phyloP scores from a whole-genome alignment of 35 echinoderm and acorn worm species.

The Lytechinus pictus region DNA sequence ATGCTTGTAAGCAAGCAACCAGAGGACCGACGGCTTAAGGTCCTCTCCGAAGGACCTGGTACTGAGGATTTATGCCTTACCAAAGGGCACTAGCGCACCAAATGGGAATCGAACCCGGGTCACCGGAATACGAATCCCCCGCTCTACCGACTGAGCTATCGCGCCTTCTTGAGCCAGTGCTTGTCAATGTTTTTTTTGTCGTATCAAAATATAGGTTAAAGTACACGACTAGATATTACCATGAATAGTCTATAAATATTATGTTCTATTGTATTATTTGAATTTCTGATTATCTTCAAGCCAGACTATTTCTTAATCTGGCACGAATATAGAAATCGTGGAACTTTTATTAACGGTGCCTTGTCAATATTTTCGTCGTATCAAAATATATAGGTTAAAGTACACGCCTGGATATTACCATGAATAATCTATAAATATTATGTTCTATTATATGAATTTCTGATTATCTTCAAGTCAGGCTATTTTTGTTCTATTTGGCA shows the following conservation, averaged over 20 bases:
- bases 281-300: background rate
- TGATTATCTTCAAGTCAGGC: background rate
- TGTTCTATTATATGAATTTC: background rate
- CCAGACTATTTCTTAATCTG: background rate
- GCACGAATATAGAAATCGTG: background rate
- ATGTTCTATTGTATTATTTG: background rate
- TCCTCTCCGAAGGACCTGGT: too few relatives aligned
- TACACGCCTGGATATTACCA: background rate
- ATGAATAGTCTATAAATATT: background rate
- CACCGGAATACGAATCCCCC: too few relatives aligned
- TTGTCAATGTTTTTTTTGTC: background rate
- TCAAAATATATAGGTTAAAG: background rate
- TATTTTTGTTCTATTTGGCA: background rate
- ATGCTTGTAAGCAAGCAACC: too few relatives aligned
- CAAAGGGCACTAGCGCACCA: too few relatives aligned
- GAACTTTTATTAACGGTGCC: too few relatives aligned
- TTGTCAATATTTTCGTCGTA: background rate
- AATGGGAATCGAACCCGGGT: too few relatives aligned
- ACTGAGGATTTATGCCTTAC: too few relatives aligned
- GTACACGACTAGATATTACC: background rate
- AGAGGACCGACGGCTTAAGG: too few relatives aligned
- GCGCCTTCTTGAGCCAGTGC: too few relatives aligned
- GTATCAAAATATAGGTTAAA: background rate
- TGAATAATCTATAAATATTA: background rate
- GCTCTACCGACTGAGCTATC: too few relatives aligned